Evolutionary conservation across 2,888 invertebrate species (phyloP).

Genomic region (Copidosoma aretas): DNA sequence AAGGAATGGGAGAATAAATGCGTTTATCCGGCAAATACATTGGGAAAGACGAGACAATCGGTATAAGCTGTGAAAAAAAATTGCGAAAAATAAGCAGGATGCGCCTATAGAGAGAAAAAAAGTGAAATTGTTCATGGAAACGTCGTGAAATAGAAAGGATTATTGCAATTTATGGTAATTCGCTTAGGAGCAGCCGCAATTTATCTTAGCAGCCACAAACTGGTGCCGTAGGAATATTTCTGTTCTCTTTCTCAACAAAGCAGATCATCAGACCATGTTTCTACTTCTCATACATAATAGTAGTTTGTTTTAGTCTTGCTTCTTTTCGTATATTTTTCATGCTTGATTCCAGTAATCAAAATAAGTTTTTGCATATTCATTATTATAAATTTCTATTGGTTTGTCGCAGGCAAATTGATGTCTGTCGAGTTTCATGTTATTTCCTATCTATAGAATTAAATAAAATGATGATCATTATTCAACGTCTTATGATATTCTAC

Average conservation of each 20-base stretch:
- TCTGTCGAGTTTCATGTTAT: too few species aligned
- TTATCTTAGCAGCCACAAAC: neutral
- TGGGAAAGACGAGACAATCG: neutral
- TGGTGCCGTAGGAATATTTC: neutral
- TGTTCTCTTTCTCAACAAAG: neutral
- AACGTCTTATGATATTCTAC: too few species aligned
- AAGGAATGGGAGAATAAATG: constrained; percentile 32
- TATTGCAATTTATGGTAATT: constrained; percentile 50
- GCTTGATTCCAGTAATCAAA: too few species aligned
- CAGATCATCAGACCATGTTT: too few species aligned
- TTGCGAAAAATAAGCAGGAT: constrained; percentile 1
- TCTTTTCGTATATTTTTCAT: too few species aligned
- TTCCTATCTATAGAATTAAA: too few species aligned
- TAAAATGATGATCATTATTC: too few species aligned
- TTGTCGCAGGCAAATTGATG: too few species aligned
- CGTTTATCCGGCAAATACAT: constrained; percentile 13
- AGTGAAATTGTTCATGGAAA: constrained; percentile 6
- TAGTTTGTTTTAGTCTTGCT: too few species aligned
- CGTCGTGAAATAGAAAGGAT: constrained; percentile 33
- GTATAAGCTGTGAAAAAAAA: constrained; percentile 3
- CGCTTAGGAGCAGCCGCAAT: neutral
- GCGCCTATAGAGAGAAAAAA: neutral
- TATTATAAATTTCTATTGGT: too few species aligned
- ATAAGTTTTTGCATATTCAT: too few species aligned
- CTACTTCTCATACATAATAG: too few species aligned